phyloP scores from a whole-genome alignment of 2,113 vertebrate genomes.

The Misgurnus mizolepis region DNA sequence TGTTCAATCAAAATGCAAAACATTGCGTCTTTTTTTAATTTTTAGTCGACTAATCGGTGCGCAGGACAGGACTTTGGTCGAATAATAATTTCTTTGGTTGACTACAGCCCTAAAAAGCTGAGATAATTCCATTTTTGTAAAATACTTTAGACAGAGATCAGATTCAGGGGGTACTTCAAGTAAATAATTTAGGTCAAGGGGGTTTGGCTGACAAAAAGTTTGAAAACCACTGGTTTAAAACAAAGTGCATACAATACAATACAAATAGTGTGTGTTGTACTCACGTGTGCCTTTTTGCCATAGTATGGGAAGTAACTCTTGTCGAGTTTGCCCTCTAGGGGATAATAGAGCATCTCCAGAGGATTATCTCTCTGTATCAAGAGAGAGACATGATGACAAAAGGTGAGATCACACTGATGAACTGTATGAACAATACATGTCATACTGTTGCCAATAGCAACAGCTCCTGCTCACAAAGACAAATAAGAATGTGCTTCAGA shows the following conservation, averaged over 20 bases:
- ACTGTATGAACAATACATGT: conserved; percentile 2
- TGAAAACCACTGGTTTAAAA: too few relatives aligned
- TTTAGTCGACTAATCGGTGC: too few relatives aligned
- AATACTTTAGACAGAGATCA: too few relatives aligned
- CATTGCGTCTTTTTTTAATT: too few relatives aligned
- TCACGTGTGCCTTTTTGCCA: conserved; percentile 88
- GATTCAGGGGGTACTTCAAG: too few relatives aligned
- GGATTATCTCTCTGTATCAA: conserved; percentile 71
- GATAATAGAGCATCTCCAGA: conserved; percentile 79
- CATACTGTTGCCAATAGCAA: conserved; percentile 46
- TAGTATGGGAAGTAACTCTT: conserved; percentile 95
- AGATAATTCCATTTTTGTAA: too few relatives aligned
- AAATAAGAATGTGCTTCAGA: background rate
- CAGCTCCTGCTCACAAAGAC: conserved; percentile 17
- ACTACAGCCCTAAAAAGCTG: too few relatives aligned
- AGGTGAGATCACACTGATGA: background rate
- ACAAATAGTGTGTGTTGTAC: conserved; percentile 60
- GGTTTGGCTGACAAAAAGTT: too few relatives aligned
- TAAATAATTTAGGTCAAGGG: too few relatives aligned
- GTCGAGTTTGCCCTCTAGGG: conserved; percentile 76
- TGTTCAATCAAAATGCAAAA: too few relatives aligned
- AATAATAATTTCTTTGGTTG: too few relatives aligned
- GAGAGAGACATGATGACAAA: background rate
- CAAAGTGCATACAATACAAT: background rate
- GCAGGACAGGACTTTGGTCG: too few relatives aligned